Conservation (phyloP, 2,113 vertebrate species). For the Acinonyx jubatus region DNA sequence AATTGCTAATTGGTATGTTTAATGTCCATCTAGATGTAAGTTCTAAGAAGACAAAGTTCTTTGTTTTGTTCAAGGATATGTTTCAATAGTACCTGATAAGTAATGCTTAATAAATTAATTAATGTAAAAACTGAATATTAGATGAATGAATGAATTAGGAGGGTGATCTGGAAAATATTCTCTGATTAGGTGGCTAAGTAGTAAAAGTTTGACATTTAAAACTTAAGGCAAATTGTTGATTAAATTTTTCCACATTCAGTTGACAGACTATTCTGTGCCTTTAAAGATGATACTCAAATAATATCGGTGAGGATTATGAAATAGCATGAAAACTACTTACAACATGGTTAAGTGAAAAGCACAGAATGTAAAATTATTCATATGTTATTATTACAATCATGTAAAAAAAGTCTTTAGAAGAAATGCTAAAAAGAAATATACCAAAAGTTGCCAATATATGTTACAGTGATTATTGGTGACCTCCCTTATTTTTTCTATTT, state of each 20-base stretch:
- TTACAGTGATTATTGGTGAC: neutral
- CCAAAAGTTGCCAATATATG: neutral
- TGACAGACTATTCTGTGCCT: neutral
- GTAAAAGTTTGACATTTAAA: neutral
- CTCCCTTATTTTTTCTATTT: neutral
- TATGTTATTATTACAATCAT: neutral
- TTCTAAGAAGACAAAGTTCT: neutral
- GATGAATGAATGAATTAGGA: neutral
- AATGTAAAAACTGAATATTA: neutral
- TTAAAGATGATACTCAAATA: conserved; percentile 7
- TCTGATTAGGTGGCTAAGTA: neutral
- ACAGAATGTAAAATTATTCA: neutral
- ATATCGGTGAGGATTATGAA: neutral
- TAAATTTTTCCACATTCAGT: neutral
- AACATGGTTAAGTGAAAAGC: neutral
- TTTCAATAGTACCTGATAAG: neutral
- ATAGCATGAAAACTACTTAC: neutral
- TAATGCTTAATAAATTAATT: neutral
- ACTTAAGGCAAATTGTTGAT: neutral
- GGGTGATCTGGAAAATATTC: neutral
- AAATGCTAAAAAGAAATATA: neutral
- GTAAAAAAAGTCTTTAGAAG: neutral
- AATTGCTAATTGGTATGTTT: neutral
- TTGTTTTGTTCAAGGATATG: neutral
- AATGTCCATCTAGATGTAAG: neutral